phyloP scores from a whole-genome alignment of 2,113 vertebrate species.

The Halichoeres trimaculatus region DNA sequence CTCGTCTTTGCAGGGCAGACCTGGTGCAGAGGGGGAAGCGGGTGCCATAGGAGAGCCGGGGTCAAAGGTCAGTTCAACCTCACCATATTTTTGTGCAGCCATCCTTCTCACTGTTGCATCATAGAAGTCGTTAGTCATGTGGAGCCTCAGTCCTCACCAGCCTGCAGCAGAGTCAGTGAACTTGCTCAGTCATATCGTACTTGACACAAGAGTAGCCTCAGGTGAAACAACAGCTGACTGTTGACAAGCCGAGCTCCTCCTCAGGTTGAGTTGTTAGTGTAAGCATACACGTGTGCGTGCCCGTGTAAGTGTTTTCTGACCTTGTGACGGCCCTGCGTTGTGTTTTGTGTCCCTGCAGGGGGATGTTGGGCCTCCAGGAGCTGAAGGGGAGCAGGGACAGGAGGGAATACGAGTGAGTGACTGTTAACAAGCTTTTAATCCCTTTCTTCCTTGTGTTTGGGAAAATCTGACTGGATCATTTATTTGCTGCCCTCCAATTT shows the following conservation, averaged over 20 bases:
- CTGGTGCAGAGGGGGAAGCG: conserved; percentile 90
- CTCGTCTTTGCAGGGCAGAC: conserved; percentile 83
- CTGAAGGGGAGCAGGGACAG: conserved; percentile 86
- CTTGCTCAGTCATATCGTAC: not conserved
- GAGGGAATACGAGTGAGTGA: conserved; percentile 89
- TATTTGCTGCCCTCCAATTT: conserved; percentile 43
- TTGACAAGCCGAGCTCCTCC: not conserved
- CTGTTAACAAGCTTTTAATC: conserved; percentile 38
- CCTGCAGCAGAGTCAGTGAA: conserved; percentile 7
- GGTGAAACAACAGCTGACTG: conserved; percentile 5
- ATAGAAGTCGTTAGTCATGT: conserved; percentile 23
- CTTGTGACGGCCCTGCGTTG: conserved; percentile 31
- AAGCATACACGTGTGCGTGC: not conserved
- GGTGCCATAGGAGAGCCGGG: conserved; percentile 92
- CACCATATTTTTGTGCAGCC: not conserved
- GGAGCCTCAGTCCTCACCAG: not conserved
- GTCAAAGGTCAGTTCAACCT: conserved; percentile 83
- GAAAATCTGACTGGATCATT: conserved; percentile 38
- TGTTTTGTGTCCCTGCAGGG: conserved; percentile 81
- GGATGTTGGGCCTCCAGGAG: conserved; percentile 84
- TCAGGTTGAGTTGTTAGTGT: not conserved
- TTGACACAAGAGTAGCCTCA: not conserved
- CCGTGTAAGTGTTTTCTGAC: conserved; percentile 15
- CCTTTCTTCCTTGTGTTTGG: conserved; percentile 42
- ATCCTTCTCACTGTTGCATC: not conserved